These are phyloP conservation scores for Drosophila mettleri DNA, from an alignment of 2,888 invertebrate genomes.

Conservation along the genomic window DNA sequence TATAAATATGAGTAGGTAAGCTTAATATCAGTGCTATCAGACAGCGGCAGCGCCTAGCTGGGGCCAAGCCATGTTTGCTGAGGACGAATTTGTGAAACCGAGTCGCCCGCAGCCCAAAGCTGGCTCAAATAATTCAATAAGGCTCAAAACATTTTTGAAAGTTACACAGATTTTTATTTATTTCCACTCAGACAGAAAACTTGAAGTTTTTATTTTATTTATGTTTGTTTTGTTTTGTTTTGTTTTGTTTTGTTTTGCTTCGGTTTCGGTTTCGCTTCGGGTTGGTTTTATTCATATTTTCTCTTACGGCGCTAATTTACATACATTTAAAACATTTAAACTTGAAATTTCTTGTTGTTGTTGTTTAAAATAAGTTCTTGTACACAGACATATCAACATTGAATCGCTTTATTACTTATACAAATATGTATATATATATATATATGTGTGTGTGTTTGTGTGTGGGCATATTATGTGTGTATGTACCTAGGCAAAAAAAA, in stretches of 20 bases:
- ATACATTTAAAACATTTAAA: conserved; percentile 54
- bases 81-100: too few species aligned
- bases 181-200: conserved; percentile 62
- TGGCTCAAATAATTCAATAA: neutral
- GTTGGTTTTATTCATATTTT: conserved; percentile 12
- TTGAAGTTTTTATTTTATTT: conserved; percentile 48
- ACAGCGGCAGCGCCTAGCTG: too few species aligned
- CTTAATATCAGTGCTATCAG: neutral
- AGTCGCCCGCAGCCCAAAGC: too few species aligned
- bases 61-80: neutral
- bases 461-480: neutral
- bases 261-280: too few species aligned
- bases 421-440: neutral
- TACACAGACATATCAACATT: conserved; percentile 67
- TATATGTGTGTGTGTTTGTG: neutral
- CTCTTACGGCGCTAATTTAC: conserved; percentile 38
- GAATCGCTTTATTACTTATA: conserved; percentile 37
- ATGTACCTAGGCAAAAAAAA: conserved; percentile 23
- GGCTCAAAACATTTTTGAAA: neutral
- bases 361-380: conserved; percentile 49
- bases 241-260: conserved; percentile 34
- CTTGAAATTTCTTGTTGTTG: conserved; percentile 25
- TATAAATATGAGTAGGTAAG: neutral
- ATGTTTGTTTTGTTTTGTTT: conserved; percentile 25
- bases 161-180: conserved; percentile 21